These are phyloP conservation scores for Lepus oiostolus DNA, from an alignment of 2,797 vertebrate genomes.

Conservation along the genomic window DNA sequence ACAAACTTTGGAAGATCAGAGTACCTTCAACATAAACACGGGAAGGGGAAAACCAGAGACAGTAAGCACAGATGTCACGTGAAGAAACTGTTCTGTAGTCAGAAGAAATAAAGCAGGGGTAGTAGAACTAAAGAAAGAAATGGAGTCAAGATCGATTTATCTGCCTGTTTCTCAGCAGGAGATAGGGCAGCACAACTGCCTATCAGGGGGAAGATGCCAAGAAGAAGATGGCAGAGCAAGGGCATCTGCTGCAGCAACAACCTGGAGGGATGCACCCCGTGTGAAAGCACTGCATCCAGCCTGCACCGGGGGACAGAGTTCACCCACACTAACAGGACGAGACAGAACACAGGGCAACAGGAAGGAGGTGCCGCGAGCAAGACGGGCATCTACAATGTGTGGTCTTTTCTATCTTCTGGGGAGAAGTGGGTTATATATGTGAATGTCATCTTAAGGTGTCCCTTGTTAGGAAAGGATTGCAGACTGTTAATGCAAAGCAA, in stretches of 20 bases:
- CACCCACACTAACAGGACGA: neutral
- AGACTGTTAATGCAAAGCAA: neutral
- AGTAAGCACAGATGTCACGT: neutral
- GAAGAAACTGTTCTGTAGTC: slow-evolving; percentile 10
- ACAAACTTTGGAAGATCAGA: neutral
- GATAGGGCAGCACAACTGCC: neutral
- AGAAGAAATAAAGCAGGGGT: slow-evolving; percentile 37
- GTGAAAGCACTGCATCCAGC: neutral
- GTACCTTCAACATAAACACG: neutral
- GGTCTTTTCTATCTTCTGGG: neutral
- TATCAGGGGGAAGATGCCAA: neutral
- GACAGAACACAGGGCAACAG: neutral
- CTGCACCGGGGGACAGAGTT: neutral
- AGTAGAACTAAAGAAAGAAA: slow-evolving; percentile 48
- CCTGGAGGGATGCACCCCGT: neutral
- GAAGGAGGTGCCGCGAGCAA: neutral
- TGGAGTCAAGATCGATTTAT: neutral
- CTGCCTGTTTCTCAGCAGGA: neutral
- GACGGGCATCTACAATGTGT: neutral
- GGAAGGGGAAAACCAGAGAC: neutral
- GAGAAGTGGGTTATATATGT: neutral
- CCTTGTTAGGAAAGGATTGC: neutral
- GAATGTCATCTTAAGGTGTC: neutral
- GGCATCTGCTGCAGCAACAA: neutral
- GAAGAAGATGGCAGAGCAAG: slow-evolving; percentile 15